Conservation (phyloP, 2,888 invertebrate species). For the Ectemnius cavifrons region DNA sequence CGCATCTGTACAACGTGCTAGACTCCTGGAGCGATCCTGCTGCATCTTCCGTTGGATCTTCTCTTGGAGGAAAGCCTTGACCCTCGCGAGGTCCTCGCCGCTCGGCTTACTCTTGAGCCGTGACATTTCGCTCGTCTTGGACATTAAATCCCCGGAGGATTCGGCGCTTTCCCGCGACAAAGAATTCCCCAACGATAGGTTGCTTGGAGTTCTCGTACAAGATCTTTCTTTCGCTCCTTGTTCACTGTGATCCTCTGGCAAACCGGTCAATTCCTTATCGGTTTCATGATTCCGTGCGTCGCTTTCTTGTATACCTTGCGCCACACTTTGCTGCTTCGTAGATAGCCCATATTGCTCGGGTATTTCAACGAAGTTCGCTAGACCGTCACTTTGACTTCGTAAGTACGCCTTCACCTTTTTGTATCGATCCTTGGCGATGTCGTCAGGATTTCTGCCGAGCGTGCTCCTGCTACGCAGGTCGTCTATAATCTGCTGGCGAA, state of each 20-base stretch:
- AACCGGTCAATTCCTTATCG: neutral
- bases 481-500: constrained; percentile 70
- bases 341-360: constrained; percentile 38
- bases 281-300: neutral
- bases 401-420: constrained; percentile 67
- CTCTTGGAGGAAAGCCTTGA: constrained; percentile 61
- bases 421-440: constrained; percentile 63
- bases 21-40: constrained; percentile 45
- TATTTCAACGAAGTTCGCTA: constrained; percentile 34
- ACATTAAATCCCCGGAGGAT: neutral
- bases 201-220: neutral
- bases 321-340: neutral
- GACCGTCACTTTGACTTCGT: constrained; percentile 53
- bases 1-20: constrained; percentile 2
- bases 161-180: neutral
- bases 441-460: constrained; percentile 58
- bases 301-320: neutral
- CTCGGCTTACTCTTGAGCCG: constrained; percentile 38
- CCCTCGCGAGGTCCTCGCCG: constrained; percentile 61
- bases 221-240: neutral
- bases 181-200: constrained; percentile 13
- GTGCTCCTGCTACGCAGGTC: constrained; percentile 57
- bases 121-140: neutral
- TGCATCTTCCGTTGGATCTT: constrained; percentile 67
- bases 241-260: neutral